Evolutionary conservation across 2,797 vertebrate genomes (phyloP).

Genomic region (Coluber constrictor): DNA sequence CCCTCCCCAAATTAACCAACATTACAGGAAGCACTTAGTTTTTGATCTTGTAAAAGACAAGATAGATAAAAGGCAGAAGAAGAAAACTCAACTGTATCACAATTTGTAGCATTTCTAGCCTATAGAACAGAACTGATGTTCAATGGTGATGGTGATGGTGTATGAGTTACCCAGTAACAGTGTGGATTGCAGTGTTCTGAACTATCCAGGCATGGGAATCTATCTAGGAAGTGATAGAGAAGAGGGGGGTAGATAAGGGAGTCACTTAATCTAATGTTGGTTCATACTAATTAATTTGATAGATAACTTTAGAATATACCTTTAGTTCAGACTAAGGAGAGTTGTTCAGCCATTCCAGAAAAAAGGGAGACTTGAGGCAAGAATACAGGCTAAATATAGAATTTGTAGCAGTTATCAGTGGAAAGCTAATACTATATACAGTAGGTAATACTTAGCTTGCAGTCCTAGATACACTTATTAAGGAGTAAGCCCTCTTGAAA

Average conservation of each 20-base stretch:
- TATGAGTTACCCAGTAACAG: not conserved
- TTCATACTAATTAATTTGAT: not conserved
- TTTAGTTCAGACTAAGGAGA: not conserved
- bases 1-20: not conserved
- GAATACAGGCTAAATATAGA: not conserved
- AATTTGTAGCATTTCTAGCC: not conserved
- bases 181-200: not conserved
- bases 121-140: not conserved
- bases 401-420: not conserved
- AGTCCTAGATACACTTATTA: not conserved
- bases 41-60: not conserved
- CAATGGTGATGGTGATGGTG: not conserved
- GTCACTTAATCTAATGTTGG: not conserved
- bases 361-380: rapidly evolving
- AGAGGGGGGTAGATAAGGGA: not conserved
- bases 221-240: not conserved
- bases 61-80: not conserved
- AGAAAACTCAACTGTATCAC: not conserved
- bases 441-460: not conserved
- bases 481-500: not conserved
- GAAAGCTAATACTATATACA: not conserved
- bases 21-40: not conserved
- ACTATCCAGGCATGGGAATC: not conserved
- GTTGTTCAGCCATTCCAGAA: not conserved
- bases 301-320: not conserved